phyloP scores from a whole-genome alignment of 2,113 vertebrate species.

The Microcebus griseorufus region DNA sequence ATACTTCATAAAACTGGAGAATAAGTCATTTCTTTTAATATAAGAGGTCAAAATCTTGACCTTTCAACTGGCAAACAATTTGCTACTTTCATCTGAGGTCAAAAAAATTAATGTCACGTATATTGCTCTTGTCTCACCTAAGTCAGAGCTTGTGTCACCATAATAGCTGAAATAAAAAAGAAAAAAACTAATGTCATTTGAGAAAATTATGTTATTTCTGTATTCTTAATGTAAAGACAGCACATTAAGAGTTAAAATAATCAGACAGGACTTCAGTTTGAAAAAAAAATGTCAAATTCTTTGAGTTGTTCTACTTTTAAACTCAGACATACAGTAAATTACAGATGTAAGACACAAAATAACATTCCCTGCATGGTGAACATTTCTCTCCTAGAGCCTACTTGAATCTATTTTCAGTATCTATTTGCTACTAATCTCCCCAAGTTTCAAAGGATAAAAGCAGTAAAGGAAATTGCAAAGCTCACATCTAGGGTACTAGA shows the following conservation, averaged over 20 bases:
- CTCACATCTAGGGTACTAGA: not conserved
- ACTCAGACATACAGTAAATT: conserved; percentile 20
- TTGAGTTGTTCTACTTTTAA: conserved; percentile 5
- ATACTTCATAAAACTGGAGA: not conserved
- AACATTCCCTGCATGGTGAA: not conserved
- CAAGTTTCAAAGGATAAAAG: conserved; percentile 24
- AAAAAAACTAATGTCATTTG: not conserved
- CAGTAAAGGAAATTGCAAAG: conserved; percentile 11
- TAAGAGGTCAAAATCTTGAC: not conserved
- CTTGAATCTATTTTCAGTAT: not conserved
- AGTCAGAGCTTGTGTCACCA: too few species aligned
- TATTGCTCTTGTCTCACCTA: too few species aligned
- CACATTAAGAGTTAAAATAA: not conserved
- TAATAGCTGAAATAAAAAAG: too few species aligned
- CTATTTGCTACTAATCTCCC: conserved; percentile 16
- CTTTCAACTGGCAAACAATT: not conserved
- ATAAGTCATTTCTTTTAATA: not conserved
- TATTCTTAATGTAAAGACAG: not conserved
- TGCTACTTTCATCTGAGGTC: not conserved
- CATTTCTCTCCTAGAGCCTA: not conserved
- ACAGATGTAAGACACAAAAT: not conserved
- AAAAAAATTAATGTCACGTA: not conserved
- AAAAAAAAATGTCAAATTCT: not conserved
- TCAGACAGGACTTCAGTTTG: not conserved
- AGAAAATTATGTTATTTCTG: not conserved